A percentile compares a stretch with the other conserved stretches of the same genome.
These are phyloP conservation scores for Crotalus tigris DNA, from an alignment of 2,113 vertebrate species.

Conservation along the genomic window DNA sequence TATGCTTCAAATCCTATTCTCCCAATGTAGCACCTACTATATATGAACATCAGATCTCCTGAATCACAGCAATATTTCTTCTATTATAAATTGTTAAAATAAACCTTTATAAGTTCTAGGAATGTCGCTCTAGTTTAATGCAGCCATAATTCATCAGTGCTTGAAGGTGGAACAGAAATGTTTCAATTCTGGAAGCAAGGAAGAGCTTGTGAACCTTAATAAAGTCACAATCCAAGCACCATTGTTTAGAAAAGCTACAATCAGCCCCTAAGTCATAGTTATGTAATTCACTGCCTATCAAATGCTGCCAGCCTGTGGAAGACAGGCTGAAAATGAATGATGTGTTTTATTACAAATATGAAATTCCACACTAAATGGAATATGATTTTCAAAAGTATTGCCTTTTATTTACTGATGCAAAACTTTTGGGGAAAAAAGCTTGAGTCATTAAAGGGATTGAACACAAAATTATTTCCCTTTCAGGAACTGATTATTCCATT, in stretches of 20 bases:
- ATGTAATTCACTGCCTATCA: constrained; percentile 10
- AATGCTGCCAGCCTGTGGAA: constrained; percentile 14
- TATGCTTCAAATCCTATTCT: background rate
- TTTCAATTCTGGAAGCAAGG: constrained; percentile 23
- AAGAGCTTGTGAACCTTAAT: constrained; percentile 28
- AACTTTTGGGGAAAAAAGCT: background rate
- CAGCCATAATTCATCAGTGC: constrained; percentile 2
- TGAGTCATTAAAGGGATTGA: background rate
- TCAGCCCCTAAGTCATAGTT: constrained; percentile 1
- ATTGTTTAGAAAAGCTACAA: constrained; percentile 9
- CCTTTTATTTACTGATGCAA: background rate
- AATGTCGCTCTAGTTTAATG: background rate
- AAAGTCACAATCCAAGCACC: constrained; percentile 11
- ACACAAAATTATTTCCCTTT: background rate
- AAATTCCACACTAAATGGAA: background rate
- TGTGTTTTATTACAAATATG: constrained; percentile 3
- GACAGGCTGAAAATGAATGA: constrained; percentile 34
- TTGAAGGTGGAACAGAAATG: constrained; percentile 27
- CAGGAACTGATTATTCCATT: background rate
- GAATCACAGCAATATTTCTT: background rate
- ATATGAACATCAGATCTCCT: background rate
- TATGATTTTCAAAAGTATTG: background rate
- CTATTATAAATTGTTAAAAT: background rate
- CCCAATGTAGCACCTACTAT: background rate
- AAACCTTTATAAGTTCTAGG: background rate